Base-by-base conservation (phyloP, 2,888 invertebrate species). In the Tiliacea citrago region DNA sequence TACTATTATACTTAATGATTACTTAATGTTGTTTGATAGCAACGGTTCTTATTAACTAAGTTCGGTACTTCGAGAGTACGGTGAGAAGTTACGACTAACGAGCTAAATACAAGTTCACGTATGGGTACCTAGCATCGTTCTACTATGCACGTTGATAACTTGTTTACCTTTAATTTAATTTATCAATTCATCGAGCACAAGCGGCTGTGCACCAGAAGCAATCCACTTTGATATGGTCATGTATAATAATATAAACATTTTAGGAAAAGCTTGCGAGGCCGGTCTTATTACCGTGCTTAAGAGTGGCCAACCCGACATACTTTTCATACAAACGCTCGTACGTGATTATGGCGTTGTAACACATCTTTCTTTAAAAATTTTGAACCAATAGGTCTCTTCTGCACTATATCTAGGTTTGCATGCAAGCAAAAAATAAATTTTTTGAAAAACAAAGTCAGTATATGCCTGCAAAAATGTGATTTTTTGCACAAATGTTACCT, bases 21-120 rank as follows among this genome's bases (percentile, higher is more conserved):
- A 66, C 66, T 49, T 77, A 72, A 79, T 74, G 53, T 74, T 73
- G 71, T 79, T 79, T 72, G 76, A 77, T 71, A 69, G 68, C 39
- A 72, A 69, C 63, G 47, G 45, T 57, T 75, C 63, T 35, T 63
- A 69, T 79, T 73, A 77, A 47, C 57, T 24, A 85, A 76, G 62
- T 81, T 79, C 18, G 35, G 39, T 35, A 72, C 57, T 73, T 70
- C 18, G 63, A 42, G n/a, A n/a, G 47, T 60, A 61, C 58, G 49
- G 51, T 73, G 61, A 62, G 61, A 57, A 69, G 72, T 66, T 24
- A 55, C 35, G 10, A 68, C 18, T 71, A 75, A 75, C 39, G 24
- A 68, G 29, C 16, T 24, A 42, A 42, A 75, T 13, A 61, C 45
- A 72, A 71, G 42, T 79, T 63, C 61, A 24, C 35, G 5, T 16